phyloP scores from a whole-genome alignment of 2,888 invertebrate genomes.

The Cephus rjabovi region DNA sequence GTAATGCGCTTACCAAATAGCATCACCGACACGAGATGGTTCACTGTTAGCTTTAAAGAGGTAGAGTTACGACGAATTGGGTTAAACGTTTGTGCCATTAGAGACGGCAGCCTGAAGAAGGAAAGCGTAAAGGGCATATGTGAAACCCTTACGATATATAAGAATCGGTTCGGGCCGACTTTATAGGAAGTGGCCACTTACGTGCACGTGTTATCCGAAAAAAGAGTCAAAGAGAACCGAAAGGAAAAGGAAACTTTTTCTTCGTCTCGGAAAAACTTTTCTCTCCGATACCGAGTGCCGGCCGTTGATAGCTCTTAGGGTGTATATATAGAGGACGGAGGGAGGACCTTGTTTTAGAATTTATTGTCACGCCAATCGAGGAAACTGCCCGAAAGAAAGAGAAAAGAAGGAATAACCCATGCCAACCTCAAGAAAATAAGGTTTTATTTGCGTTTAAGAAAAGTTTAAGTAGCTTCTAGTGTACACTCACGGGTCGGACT shows the following conservation, averaged over 20 bases:
- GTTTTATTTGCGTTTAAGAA: neutral
- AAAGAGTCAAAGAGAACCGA: neutral
- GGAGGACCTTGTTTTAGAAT: slow-evolving; percentile 1
- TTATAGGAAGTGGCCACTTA: slow-evolving; percentile 44
- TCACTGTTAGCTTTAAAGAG: neutral
- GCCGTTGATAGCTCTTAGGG: neutral
- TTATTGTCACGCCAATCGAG: neutral
- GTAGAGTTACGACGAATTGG: neutral
- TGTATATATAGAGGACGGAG: neutral
- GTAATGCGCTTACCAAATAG: neutral
- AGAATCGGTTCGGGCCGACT: slow-evolving; percentile 30
- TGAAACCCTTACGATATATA: neutral
- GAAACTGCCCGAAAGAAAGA: neutral
- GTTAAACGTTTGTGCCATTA: slow-evolving; percentile 4
- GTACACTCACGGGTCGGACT: neutral
- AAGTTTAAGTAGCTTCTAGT: neutral
- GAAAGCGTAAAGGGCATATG: neutral
- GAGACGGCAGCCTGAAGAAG: neutral
- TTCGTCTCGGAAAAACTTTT: slow-evolving; percentile 1
- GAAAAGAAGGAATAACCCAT: slow-evolving; percentile 3
- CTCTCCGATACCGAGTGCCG: neutral
- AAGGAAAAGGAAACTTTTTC: slow-evolving; percentile 12
- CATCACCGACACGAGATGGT: neutral
- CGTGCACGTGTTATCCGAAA: slow-evolving; percentile 39
- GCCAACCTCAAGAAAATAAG: neutral